phyloP scores from a whole-genome alignment of 2,797 vertebrate species.

The Coregonus ussuriensis region DNA sequence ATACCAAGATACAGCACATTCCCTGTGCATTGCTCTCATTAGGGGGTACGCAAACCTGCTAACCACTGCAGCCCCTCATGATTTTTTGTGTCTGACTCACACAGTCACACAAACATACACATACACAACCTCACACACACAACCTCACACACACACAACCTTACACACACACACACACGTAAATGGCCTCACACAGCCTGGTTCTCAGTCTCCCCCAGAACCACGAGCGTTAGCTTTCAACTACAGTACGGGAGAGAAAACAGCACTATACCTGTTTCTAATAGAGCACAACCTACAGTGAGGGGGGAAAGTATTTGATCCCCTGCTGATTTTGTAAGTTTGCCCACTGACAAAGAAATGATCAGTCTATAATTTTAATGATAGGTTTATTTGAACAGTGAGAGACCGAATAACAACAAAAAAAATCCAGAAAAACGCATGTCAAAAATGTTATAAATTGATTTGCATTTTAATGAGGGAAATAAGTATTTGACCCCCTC shows the following conservation, averaged over 20 bases:
- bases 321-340: too few species aligned
- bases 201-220: background rate
- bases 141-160: background rate
- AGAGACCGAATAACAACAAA: too few species aligned
- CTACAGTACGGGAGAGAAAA: background rate
- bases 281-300: too few species aligned
- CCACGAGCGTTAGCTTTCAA: too few species aligned
- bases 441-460: too few species aligned
- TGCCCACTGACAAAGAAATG: too few species aligned
- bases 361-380: too few species aligned
- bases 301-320: too few species aligned
- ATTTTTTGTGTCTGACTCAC: constrained; percentile 17
- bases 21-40: background rate
- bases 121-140: background rate
- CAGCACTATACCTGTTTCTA: constrained; percentile 33
- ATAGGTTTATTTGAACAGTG: too few species aligned
- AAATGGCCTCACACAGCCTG: background rate
- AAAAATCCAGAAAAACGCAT: too few species aligned
- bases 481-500: too few species aligned
- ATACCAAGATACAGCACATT: background rate
- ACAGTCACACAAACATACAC: background rate
- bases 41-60: background rate
- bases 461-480: too few species aligned
- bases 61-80: background rate
- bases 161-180: background rate